These are phyloP conservation scores for Amblyopsis hoosieri DNA, from an alignment of 2,797 vertebrate genomes.

Conservation along the genomic window DNA sequence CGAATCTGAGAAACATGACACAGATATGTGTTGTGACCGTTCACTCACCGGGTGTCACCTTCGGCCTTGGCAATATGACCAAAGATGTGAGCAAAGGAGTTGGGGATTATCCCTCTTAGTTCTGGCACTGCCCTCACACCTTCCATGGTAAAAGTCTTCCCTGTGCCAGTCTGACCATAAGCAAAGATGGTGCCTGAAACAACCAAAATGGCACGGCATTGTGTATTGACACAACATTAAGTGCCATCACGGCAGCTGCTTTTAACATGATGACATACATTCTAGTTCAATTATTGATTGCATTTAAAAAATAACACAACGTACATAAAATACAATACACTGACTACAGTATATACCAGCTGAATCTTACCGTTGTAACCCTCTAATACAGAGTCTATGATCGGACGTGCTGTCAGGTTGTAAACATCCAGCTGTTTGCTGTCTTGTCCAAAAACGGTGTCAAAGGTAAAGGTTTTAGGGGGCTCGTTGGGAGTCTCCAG, in stretches of 20 bases:
- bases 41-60: slow-evolving; percentile 90
- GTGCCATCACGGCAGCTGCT: too few species aligned
- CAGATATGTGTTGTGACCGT: neutral
- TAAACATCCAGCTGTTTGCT: slow-evolving; percentile 99
- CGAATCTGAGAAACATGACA: neutral
- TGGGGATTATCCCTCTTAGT: slow-evolving; percentile 97
- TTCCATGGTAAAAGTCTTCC: slow-evolving; percentile 99
- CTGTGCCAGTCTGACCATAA: slow-evolving; percentile 97
- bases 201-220: slow-evolving; percentile 10
- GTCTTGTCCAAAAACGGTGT: slow-evolving; percentile 95
- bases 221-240: too few species aligned
- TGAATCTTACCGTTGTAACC: slow-evolving; percentile 93
- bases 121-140: slow-evolving; percentile 95
- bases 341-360: too few species aligned
- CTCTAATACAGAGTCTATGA: slow-evolving; percentile 94
- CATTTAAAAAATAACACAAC: neutral
- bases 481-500: slow-evolving; percentile 90
- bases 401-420: slow-evolving; percentile 96
- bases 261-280: neutral
- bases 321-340: neutral
- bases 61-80: slow-evolving; percentile 99
- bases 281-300: neutral
- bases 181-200: slow-evolving; percentile 96
- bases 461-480: slow-evolving; percentile 98
- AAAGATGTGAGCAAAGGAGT: slow-evolving; percentile 98